Evolutionary conservation across 2,797 vertebrate genomes (phyloP), one percentile per base, ranked within the genome.

Genomic region (Muscicapa comitata): DNA sequence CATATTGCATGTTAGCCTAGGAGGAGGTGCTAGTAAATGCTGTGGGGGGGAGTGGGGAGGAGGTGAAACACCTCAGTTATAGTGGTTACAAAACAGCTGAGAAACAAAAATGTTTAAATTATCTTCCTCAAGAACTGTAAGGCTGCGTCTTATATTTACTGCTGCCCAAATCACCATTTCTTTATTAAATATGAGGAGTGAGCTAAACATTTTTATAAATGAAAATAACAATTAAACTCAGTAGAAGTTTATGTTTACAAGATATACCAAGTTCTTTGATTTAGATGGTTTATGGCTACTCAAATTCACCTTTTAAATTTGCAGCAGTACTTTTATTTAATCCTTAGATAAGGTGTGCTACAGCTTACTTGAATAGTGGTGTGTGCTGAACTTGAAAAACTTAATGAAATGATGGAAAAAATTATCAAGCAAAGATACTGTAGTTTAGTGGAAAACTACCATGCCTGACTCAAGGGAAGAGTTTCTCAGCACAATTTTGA

Each of bases 401-500:
- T 74, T 80, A 47, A 55, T 38, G 51, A 89, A 78, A 81, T 71
- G 42, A 51, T 6, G 75, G 50, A 38, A 62, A 84, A 94, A 81
- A 42, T 24, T 29, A 24, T 1, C 25, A 45, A 68, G 38, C 31
- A 91, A 83, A 86, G 29, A 76, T 82, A 37, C n/a, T 35, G 23
- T 90, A 96, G 83, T 74, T 65, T 79, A 95, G 78, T 89, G 81
- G 59, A 42, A 84, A 91, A 81, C 43, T 89, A 9, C 28, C 42
- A 9, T 77, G 88, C 33, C 65, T 90, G 80, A 28, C 70, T 91
- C 38, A 55, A 96, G 67, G 73, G 59, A 97, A 85, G 78, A 79
- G 88, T 86, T 97, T 91, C 86, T 89, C 31, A 55, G 91, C 92
- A 94, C 43, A 58, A 10, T 79, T 95, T 93, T 48, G 54, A 88